Evolutionary conservation across 2,113 vertebrate genomes (phyloP), one percentile per base, ranked within the genome.

Genomic region (Macrotus californicus): DNA sequence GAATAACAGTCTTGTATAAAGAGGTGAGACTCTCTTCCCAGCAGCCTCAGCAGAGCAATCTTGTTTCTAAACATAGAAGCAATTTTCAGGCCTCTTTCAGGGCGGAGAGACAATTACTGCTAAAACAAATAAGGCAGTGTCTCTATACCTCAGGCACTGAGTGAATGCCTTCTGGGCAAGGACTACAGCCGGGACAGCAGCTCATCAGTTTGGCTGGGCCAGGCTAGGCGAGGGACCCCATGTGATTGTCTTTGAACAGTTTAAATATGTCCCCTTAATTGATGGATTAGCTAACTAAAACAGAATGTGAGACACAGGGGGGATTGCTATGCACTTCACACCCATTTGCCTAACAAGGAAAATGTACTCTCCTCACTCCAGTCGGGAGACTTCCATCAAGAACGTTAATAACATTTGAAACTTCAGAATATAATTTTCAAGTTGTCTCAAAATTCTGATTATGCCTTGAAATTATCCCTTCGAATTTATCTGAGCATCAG

Each of bases 41-140:
- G 97, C 93, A 96, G 98, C 94, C 97, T 97, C 98, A 96, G 98
- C 96, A 97, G 96, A 98, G 96, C 98, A 98, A 98, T 98, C 98
- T 98, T 98, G 98, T 98, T 98, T 98, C 98, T 99, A 99, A 98
- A 98, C 96, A 98, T 98, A 99, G 98, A 98, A 98, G 97, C 98
- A 98, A 98, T 98, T 98, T 98, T 96, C 97, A 29, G 96, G 82
- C 96, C 97, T 94, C 96, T 98, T 97, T 98, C 96, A 97, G 98
- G 98, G 98, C 97, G 97, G 82, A 87, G 97, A 97, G 98, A 98
- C 98, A 98, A 98, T 99, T 98, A 99, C 97, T 98, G 97, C 94
- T 97, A 97, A 98, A 98, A 99, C 98, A 99, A 98, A 98, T 98
- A 98, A 98, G 98, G 98, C 97, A 98, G 98, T 99, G 98, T 99